Base-by-base conservation (phyloP, 2,113 vertebrate genomes). In the Forbesichthys papilliferus region DNA sequence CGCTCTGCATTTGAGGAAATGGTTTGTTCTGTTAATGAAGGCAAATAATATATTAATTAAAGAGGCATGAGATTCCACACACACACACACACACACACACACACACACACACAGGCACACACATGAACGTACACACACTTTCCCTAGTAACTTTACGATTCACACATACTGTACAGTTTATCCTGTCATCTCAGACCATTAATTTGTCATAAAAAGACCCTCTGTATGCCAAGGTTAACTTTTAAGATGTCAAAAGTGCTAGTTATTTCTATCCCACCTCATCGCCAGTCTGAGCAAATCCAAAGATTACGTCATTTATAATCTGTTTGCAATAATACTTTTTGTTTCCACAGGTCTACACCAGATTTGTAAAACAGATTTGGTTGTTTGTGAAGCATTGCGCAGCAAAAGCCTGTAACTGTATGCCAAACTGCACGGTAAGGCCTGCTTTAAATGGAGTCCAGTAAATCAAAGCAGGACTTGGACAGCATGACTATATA, bases 401-500 rank as follows among this genome's bases (percentile, higher is more conserved):
- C 53, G 48, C 11, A 66, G 49, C n/a, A 9, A 36, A 61, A 27
- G 18, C 61, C 6, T 20, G 27, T 27, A 80, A 67, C 27, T 56
- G 54, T 63, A 66, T 20, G 1, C 55, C 34, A 61, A 71, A 64
- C 58, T 78, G 48, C 48, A 66, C 12, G 11, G 46, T 64, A 52
- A 74, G 60, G 52, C 75, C 52, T 53, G 64, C 74, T 81, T 74
- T 64, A 52, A 75, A 69, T 77, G 60, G 61, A 69, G 64, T 68
- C 59, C 51, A 53, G 56, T 58, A 65, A 83, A 58, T 62, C 55
- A 71, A 9, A 48, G 68, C 46, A 9, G 36, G 11, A 14, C 16
- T 42, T 11, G 51, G 60, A 67, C 68, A 34, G 1, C 66, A 55
- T 42, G 36, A 8, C 36, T 42, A 3, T 4, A 63, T 4, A 63